These are phyloP conservation scores for Vanessa atalanta DNA, from an alignment of 1,140 invertebrate species.

Conservation along the genomic window DNA sequence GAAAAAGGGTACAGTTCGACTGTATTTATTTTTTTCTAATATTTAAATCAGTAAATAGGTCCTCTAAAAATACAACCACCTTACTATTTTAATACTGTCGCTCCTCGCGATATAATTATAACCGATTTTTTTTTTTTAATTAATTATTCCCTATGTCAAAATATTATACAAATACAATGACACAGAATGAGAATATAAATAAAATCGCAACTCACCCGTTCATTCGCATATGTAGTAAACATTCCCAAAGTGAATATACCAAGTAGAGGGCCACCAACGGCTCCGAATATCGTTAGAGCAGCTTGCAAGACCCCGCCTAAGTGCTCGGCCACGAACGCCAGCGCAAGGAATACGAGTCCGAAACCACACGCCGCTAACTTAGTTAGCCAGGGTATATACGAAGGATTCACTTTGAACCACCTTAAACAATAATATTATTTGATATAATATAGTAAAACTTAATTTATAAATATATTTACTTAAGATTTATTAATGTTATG, in stretches of 20 bases:
- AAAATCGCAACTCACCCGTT: slow-evolving; percentile 80
- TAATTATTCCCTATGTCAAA: too few species aligned
- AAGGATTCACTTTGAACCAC: slow-evolving; percentile 56
- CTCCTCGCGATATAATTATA: too few species aligned
- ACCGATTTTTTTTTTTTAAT: too few species aligned
- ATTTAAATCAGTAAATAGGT: too few species aligned
- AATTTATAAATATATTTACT: too few species aligned
- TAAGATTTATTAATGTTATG: too few species aligned
- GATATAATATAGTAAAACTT: neutral
- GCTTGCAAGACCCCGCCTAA: slow-evolving; percentile 91
- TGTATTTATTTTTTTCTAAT: too few species aligned
- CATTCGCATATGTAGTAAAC: slow-evolving; percentile 92
- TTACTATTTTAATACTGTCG: too few species aligned
- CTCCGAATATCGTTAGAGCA: slow-evolving; percentile 92
- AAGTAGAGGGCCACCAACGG: slow-evolving; percentile 92
- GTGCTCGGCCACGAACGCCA: slow-evolving; percentile 90
- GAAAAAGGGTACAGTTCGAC: too few species aligned
- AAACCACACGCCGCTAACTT: slow-evolving; percentile 73
- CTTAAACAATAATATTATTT: slow-evolving; percentile 36
- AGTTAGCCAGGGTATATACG: slow-evolving; percentile 64
- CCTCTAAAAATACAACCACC: too few species aligned
- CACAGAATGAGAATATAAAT: neutral
- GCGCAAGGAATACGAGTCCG: slow-evolving; percentile 79
- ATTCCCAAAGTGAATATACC: slow-evolving; percentile 94
- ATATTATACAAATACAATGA: slow-evolving; percentile 1